These are phyloP conservation scores for Mustela lutreola DNA, from an alignment of 2,113 vertebrate genomes.

Conservation along the genomic window DNA sequence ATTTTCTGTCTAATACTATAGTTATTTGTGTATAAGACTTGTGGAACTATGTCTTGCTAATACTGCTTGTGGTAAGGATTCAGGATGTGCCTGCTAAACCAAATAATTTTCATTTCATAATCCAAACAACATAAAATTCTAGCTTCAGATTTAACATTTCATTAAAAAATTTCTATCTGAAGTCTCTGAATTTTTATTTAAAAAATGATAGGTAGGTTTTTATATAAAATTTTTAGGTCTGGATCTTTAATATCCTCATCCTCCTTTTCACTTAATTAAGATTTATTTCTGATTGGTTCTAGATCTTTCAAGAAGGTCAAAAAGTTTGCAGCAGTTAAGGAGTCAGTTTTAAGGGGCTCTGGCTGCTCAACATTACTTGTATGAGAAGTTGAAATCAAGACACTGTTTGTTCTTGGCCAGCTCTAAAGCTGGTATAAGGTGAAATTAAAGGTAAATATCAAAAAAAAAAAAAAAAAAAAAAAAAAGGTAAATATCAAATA, in stretches of 20 bases:
- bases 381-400: slow-evolving; percentile 34
- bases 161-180: not conserved
- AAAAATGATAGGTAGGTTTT: not conserved
- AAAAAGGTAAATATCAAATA: not conserved
- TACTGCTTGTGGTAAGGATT: not conserved
- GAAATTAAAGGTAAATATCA: not conserved
- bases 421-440: not conserved
- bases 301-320: not conserved
- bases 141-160: not conserved
- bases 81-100: not conserved
- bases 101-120: not conserved
- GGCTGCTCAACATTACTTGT: not conserved
- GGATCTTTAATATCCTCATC: not conserved
- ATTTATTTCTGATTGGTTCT: not conserved
- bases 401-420: not conserved
- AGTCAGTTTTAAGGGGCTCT: slow-evolving; percentile 19
- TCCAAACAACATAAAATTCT: not conserved
- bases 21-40: not conserved
- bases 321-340: not conserved
- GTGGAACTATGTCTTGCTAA: not conserved
- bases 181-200: slow-evolving; percentile 25
- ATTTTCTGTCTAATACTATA: not conserved
- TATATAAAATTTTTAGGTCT: slow-evolving; percentile 6
- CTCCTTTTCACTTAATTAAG: not conserved
- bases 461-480: too few species aligned